Conservation (phyloP, 2,113 vertebrate species). For the Antigone vipio region DNA sequence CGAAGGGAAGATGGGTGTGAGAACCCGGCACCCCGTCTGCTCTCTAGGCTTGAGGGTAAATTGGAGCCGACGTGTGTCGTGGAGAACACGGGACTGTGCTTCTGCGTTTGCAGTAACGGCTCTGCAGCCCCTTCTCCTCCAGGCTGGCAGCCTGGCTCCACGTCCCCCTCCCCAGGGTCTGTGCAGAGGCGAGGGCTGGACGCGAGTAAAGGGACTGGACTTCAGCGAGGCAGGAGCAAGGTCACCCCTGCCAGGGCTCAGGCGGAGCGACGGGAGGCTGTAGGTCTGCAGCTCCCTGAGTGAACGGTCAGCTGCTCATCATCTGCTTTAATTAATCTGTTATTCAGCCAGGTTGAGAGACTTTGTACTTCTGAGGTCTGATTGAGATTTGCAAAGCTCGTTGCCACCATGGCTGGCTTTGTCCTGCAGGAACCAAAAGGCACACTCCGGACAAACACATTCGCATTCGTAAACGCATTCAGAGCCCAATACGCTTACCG, state of each 20-base stretch:
- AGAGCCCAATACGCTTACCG: accelerated
- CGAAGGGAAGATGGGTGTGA: neutral
- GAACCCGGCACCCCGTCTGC: neutral
- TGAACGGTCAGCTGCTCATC: neutral
- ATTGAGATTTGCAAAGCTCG: neutral
- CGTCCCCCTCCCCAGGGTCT: neutral
- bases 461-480: neutral
- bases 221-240: neutral
- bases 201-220: accelerated
- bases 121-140: neutral
- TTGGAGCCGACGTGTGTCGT: neutral
- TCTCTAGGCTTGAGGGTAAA: neutral
- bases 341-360: neutral
- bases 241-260: accelerated
- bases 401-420: neutral
- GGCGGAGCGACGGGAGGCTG: neutral
- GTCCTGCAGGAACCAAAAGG: neutral
- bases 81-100: neutral
- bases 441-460: neutral
- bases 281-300: neutral
- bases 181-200: neutral
- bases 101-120: neutral
- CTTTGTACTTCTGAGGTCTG: neutral
- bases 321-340: neutral
- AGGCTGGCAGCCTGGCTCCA: neutral